Evolutionary conservation across 2,797 vertebrate genomes (phyloP).

Genomic region (Micromesistius poutassou): DNA sequence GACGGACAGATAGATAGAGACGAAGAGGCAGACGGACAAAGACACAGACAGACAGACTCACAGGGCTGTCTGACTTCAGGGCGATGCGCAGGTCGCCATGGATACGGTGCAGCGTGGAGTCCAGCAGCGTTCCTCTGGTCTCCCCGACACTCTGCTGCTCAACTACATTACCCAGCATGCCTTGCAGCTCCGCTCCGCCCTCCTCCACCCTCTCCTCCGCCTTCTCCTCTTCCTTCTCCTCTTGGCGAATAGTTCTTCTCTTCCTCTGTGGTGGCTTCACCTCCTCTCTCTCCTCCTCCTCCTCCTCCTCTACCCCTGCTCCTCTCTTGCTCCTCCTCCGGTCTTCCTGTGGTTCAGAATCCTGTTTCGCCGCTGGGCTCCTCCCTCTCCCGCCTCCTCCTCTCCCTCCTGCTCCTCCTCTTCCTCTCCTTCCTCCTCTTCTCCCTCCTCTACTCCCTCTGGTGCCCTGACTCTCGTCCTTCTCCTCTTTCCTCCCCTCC

Average conservation of each 20-base stretch:
- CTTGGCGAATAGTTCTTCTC: background rate
- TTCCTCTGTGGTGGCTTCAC: background rate
- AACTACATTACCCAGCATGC: background rate
- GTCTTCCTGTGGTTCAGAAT: background rate
- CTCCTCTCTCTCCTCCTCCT: conserved; percentile 1
- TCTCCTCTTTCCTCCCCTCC: background rate
- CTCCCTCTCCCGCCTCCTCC: background rate
- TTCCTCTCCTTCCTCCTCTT: background rate
- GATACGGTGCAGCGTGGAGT: conserved; percentile 71
- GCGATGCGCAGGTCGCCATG: conserved; percentile 75
- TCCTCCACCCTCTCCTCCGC: background rate
- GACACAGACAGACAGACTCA: conserved; percentile 27
- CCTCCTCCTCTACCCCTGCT: background rate
- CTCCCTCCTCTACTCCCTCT: background rate
- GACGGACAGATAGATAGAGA: background rate
- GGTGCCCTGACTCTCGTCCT: conserved; percentile 4
- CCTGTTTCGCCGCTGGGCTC: background rate
- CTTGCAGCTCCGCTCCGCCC: background rate
- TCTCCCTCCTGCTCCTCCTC: background rate
- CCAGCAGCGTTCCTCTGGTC: conserved; percentile 44
- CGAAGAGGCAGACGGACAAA: background rate
- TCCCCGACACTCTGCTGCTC: background rate
- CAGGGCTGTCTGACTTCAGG: conserved; percentile 62
- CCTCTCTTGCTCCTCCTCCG: background rate
- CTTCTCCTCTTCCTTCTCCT: background rate